phyloP scores from a whole-genome alignment of 2,888 invertebrate genomes.

The Machimus atricapillus region DNA sequence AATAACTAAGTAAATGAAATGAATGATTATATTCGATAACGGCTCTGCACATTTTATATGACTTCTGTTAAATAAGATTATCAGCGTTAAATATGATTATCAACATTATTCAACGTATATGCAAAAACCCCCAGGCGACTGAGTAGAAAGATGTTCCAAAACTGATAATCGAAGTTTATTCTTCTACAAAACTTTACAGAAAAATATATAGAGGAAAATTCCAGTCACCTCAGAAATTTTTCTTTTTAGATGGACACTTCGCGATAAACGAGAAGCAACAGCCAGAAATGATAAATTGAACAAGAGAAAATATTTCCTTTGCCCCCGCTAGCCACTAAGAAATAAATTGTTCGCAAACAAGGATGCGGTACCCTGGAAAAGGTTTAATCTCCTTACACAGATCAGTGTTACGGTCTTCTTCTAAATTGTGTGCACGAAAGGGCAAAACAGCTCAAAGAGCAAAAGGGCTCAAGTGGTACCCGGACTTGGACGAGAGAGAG shows the following conservation, averaged over 20 bases:
- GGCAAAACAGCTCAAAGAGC: not conserved
- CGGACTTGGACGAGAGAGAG: not conserved
- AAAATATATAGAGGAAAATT: not conserved
- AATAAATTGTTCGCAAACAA: conserved; percentile 6
- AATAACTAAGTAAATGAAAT: too few relatives aligned
- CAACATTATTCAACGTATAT: not conserved
- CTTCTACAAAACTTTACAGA: not conserved
- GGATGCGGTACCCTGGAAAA: not conserved
- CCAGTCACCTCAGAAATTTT: not conserved
- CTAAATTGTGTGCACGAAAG: not conserved
- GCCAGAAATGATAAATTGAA: not conserved
- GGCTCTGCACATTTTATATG: not conserved
- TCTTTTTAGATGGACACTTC: not conserved
- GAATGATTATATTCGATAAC: too few relatives aligned
- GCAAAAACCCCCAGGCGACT: not conserved
- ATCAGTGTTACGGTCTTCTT: not conserved
- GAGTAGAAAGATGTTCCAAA: not conserved
- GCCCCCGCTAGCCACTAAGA: not conserved
- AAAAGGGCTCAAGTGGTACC: not conserved
- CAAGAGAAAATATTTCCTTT: not conserved
- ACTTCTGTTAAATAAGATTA: not conserved
- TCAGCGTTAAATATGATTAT: not conserved
- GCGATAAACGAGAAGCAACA: not conserved
- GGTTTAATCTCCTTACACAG: not conserved
- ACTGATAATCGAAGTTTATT: not conserved